phyloP scores from a whole-genome alignment of 2,797 vertebrate species.

The Peromyscus eremicus region DNA sequence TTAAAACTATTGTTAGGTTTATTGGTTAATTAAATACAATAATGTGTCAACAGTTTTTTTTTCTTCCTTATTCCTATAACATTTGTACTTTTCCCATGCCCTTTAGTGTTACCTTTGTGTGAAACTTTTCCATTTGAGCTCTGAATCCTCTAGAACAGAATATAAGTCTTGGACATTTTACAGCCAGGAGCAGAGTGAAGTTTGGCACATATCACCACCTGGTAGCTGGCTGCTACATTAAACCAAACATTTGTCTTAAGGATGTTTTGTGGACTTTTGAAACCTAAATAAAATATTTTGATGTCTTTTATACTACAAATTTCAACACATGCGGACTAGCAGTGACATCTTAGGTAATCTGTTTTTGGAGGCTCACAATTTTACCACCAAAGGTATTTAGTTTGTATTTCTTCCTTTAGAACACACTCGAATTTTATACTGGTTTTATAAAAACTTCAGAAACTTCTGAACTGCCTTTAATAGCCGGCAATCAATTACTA shows the following conservation, averaged over 20 bases:
- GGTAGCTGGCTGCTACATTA: neutral
- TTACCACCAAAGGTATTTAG: slow-evolving; percentile 8
- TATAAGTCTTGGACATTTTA: neutral
- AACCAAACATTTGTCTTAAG: neutral
- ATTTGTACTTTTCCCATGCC: neutral
- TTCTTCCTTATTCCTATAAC: neutral
- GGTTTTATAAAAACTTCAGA: slow-evolving; percentile 25
- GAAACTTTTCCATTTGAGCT: neutral
- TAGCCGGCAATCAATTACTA: neutral
- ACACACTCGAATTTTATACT: slow-evolving; percentile 33
- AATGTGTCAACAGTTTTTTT: neutral
- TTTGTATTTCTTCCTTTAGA: slow-evolving; percentile 28
- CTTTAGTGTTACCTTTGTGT: neutral
- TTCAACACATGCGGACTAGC: neutral
- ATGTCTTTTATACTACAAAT: neutral
- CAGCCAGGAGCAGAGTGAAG: neutral
- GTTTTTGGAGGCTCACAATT: slow-evolving; percentile 31
- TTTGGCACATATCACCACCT: neutral
- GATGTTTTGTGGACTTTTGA: neutral
- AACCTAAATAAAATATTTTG: slow-evolving; percentile 11
- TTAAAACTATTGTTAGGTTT: neutral
- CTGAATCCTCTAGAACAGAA: neutral
- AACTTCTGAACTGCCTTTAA: neutral
- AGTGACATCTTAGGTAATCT: neutral
- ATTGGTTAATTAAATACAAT: neutral